These are phyloP conservation scores for Bombus terrestris DNA, from an alignment of 1,140 invertebrate genomes.

Conservation along the genomic window DNA sequence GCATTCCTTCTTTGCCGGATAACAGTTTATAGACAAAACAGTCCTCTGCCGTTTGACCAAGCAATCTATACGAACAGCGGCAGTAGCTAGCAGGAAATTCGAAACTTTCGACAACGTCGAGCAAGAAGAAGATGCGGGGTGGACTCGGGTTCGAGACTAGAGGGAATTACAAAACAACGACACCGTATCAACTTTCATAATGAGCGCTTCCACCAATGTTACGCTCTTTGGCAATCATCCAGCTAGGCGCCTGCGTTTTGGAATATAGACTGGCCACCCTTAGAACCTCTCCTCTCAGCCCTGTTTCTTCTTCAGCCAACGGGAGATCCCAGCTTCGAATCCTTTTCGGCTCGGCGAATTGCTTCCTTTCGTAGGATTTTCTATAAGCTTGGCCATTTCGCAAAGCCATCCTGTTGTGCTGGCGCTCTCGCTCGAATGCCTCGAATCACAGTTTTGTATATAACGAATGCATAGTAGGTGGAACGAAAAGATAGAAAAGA, in stretches of 20 bases:
- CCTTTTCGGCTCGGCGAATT: conserved; percentile 60
- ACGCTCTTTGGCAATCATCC: conserved; percentile 77
- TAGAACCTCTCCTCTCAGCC: conserved; percentile 15
- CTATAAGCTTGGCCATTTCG: conserved; percentile 70
- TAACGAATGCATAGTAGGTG: conserved; percentile 38
- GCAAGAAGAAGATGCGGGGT: conserved; percentile 70
- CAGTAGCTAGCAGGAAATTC: conserved; percentile 70
- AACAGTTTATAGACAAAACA: conserved; percentile 46
- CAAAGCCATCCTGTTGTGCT: conserved; percentile 62
- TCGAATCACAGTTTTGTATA: conserved; percentile 52
- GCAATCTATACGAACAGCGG: conserved; percentile 57
- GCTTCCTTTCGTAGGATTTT: conserved; percentile 70
- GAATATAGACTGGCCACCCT: conserved; percentile 48
- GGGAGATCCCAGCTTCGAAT: conserved; percentile 59
- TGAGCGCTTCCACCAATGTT: conserved; percentile 74
- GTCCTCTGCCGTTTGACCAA: conserved; percentile 17
- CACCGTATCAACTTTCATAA: conserved; percentile 79
- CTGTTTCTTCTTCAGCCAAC: conserved; percentile 39
- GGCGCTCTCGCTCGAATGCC: conserved; percentile 49
- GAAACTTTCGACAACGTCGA: conserved; percentile 72
- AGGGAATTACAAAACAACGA: conserved; percentile 78
- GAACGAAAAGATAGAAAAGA: conserved; percentile 13
- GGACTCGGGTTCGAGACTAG: neutral
- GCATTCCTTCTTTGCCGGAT: conserved; percentile 40
- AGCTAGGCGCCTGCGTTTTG: conserved; percentile 65